Base-by-base conservation (phyloP, 2,113 vertebrate species). In the Centropus bengalensis region DNA sequence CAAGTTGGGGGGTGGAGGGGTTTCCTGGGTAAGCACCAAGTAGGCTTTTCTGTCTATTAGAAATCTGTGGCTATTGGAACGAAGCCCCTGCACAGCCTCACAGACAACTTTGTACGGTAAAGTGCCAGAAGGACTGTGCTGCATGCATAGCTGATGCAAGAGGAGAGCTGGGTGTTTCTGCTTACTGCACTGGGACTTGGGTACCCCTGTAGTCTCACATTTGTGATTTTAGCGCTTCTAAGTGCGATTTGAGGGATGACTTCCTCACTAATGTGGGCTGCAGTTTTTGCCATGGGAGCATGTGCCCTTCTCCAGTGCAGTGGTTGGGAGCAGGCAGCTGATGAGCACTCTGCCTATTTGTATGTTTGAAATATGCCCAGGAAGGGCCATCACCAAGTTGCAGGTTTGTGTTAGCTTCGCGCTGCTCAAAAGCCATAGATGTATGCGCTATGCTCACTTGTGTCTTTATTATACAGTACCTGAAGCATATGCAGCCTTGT, bases 91-190 rank as follows among this genome's bases (percentile, higher is more conserved):
- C 7, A 9, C 10, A 20, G 47, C 47, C 20, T 32, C 24, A 33
- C 0, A 0, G n/a, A 28, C 15, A 21, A 32, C 28, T 59, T 42
- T 11, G 10, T 49, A 9, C 4, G 28, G 45, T 54, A 44, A 47
- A n/a, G 26, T 27, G n/a, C 6, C 6, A 0, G 14, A 26, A 84
- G 68, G 14, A 21, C 24, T 0, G 1, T 21, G 8, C 20, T 23
- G 10, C 32, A 12, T 18, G 36, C 13, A 5, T 47, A n/a, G 44
- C 26, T 74, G 20, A 20, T 75, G 27, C 3, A n/a, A 44, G 58
- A 45, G 42, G 49, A 47, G 15, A 38, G 23, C 14, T 60, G 33
- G 22, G 14, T 49, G 4, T 7, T 47, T 70, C 33, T 16, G 17
- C 40, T 55, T 3, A 1, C 27, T 66, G 52, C 58, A 40, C 10